These are phyloP conservation scores for Drosophila leonis DNA, from an alignment of 2,888 invertebrate genomes.

Conservation along the genomic window DNA sequence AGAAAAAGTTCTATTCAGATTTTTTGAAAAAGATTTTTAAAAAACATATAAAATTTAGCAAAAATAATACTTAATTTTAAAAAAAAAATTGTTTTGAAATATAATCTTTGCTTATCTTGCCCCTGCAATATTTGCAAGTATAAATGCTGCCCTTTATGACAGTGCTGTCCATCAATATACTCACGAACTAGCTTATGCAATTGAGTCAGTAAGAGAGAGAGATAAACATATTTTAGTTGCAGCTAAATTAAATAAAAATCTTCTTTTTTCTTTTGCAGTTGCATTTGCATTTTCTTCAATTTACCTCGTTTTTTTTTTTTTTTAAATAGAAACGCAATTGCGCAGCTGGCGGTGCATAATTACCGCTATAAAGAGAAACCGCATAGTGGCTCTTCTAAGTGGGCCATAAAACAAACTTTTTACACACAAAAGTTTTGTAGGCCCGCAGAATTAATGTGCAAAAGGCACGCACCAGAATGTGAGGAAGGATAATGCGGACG, in stretches of 20 bases:
- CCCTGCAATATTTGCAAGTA: too few species aligned
- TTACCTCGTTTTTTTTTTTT: neutral
- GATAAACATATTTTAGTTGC: neutral
- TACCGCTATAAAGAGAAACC: slow-evolving; percentile 63
- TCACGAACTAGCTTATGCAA: neutral
- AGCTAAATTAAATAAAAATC: slow-evolving; percentile 2
- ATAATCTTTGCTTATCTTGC: too few species aligned
- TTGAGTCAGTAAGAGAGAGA: neutral
- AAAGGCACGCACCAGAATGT: slow-evolving; percentile 70
- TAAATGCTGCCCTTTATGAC: too few species aligned
- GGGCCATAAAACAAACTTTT: slow-evolving; percentile 74
- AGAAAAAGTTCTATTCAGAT: too few species aligned
- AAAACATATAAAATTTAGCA: too few species aligned
- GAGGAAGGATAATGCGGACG: slow-evolving; percentile 24
- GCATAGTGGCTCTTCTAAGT: slow-evolving; percentile 68
- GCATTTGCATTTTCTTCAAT: slow-evolving; percentile 36
- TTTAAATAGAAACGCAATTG: slow-evolving; percentile 63
- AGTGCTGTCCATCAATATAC: neutral
- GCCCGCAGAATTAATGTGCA: slow-evolving; percentile 72
- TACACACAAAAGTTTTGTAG: slow-evolving; percentile 60
- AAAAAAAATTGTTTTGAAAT: neutral
- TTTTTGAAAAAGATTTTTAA: too few species aligned
- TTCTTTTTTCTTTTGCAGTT: slow-evolving; percentile 23
- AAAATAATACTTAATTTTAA: too few species aligned
- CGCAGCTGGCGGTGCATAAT: slow-evolving; percentile 67